phyloP scores from a whole-genome alignment of 2,888 invertebrate genomes.

The Fragum whitleyi region DNA sequence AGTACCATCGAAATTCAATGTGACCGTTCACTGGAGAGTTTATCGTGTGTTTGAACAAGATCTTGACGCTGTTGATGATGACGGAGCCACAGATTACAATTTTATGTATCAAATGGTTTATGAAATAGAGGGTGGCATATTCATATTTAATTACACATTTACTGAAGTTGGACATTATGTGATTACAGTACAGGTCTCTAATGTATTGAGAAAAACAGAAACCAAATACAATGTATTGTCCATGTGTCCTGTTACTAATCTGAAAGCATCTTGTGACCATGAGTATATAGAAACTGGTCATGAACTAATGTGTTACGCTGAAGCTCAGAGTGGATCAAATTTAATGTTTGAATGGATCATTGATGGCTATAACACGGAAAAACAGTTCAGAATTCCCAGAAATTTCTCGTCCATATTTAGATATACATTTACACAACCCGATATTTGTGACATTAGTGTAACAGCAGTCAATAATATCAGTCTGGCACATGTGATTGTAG shows the following conservation, averaged over 20 bases:
- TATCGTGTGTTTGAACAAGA: constrained; percentile 2
- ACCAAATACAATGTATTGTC: constrained; percentile 59
- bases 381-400: constrained; percentile 32
- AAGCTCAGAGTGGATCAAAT: constrained; percentile 72
- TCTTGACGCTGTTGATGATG: not conserved
- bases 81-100: not conserved
- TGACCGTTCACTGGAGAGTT: constrained; percentile 49
- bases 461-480: constrained; percentile 58
- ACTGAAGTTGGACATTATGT: constrained; percentile 64
- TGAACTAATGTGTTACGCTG: constrained; percentile 68
- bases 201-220: constrained; percentile 63
- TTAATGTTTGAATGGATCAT: constrained; percentile 75
- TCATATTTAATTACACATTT: constrained; percentile 63
- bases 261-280: constrained; percentile 62
- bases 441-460: constrained; percentile 51
- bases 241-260: constrained; percentile 66
- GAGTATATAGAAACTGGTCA: constrained; percentile 56
- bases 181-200: constrained; percentile 61
- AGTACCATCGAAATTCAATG: constrained; percentile 44
- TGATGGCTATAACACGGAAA: constrained; percentile 31
- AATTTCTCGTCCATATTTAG: constrained; percentile 42
- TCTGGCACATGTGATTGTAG: constrained; percentile 23
- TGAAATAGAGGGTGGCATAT: not conserved
- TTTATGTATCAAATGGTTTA: not conserved
- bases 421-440: constrained; percentile 42